Conservation (phyloP, 2,113 vertebrate species). For the Tetrao urogallus region DNA sequence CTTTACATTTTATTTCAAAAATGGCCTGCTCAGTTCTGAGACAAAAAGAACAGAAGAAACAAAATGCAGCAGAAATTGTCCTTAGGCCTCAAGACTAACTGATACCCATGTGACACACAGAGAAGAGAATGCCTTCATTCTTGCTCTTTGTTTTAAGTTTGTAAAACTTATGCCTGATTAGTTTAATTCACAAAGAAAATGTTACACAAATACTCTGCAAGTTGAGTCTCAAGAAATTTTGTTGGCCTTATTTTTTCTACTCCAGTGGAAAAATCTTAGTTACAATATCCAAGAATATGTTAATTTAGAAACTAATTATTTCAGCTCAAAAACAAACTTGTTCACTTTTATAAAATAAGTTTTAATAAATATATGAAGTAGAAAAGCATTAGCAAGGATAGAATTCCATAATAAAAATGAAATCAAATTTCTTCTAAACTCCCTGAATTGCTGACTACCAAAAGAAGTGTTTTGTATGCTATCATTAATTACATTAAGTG, state of each 20-base stretch:
- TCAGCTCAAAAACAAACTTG: not conserved
- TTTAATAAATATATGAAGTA: not conserved
- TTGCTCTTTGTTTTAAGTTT: not conserved
- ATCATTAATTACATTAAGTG: not conserved
- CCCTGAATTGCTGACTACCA: conserved; percentile 12
- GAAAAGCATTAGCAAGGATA: not conserved
- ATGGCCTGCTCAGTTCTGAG: not conserved
- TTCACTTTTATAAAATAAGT: not conserved
- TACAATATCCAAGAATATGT: not conserved
- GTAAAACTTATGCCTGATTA: not conserved
- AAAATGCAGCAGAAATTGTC: not conserved
- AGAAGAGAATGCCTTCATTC: not conserved
- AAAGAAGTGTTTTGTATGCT: not conserved
- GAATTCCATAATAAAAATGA: conserved; percentile 11
- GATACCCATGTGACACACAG: not conserved
- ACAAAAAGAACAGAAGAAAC: not conserved
- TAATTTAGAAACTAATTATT: not conserved
- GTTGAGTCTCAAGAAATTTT: not conserved
- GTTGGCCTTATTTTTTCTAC: not conserved
- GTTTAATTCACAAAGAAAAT: not conserved
- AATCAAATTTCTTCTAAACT: conserved; percentile 48
- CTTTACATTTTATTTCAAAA: not conserved
- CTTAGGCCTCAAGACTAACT: no score
- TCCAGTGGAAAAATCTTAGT: not conserved
- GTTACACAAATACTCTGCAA: not conserved